phyloP scores from a whole-genome alignment of 1,140 invertebrate genomes.

The Caerostris darwini region DNA sequence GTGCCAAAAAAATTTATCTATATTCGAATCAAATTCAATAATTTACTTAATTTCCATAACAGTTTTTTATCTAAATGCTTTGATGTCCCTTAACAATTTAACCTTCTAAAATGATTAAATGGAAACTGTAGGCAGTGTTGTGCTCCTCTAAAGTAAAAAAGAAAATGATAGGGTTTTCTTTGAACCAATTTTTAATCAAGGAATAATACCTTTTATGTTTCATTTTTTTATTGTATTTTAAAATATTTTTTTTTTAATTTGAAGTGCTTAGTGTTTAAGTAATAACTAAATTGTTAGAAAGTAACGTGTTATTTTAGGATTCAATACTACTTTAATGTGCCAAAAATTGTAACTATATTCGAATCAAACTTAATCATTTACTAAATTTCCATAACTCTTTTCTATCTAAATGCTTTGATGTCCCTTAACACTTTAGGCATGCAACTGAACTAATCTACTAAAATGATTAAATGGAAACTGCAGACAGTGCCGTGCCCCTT shows the following conservation, averaged over 20 bases:
- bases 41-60: constrained; percentile 54
- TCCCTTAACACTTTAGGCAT: constrained; percentile 44
- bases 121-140: too few relatives aligned
- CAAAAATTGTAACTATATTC: too few relatives aligned
- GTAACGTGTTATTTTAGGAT: too few relatives aligned
- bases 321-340: too few relatives aligned
- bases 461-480: constrained; percentile 31
- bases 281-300: too few relatives aligned
- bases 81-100: constrained; percentile 12
- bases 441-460: constrained; percentile 16
- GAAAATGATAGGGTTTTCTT: not conserved
- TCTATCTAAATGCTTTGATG: constrained; percentile 24
- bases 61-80: constrained; percentile 22
- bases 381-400: constrained; percentile 67
- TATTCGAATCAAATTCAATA: constrained; percentile 24
- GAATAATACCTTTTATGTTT: too few relatives aligned
- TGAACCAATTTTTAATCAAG: too few relatives aligned
- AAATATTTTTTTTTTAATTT: too few relatives aligned
- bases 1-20: too few relatives aligned
- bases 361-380: constrained; percentile 55
- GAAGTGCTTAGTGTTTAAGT: too few relatives aligned
- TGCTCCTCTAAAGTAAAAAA: too few relatives aligned
- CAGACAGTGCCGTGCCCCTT: not conserved
- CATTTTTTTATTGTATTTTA: too few relatives aligned
- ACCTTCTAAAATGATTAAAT: not conserved